These are phyloP conservation scores for Drosophila pseudotalamancana DNA, from an alignment of 2,888 invertebrate species.

Conservation along the genomic window DNA sequence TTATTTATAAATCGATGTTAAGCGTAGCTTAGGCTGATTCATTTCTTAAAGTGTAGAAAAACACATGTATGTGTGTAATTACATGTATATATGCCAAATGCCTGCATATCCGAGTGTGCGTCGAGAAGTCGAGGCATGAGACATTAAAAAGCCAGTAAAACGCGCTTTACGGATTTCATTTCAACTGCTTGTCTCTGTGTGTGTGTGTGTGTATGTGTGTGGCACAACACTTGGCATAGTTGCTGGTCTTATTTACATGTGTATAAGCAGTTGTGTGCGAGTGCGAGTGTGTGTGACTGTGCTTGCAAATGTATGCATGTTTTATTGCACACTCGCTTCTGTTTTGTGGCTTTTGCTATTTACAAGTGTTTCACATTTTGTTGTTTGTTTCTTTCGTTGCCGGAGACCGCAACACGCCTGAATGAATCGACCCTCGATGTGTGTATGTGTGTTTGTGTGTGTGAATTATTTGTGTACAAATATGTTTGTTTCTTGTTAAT, in stretches of 20 bases:
- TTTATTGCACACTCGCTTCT: slow-evolving; percentile 75
- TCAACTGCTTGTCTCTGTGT: slow-evolving; percentile 32
- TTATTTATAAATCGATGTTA: too few relatives aligned
- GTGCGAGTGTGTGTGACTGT: slow-evolving; percentile 31
- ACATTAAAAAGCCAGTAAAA: slow-evolving; percentile 79
- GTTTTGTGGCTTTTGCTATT: slow-evolving; percentile 74
- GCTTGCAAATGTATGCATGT: slow-evolving; percentile 73
- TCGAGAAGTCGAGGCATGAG: slow-evolving; percentile 53
- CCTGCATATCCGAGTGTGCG: slow-evolving; percentile 50
- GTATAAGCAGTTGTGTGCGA: slow-evolving; percentile 12
- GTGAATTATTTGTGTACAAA: slow-evolving; percentile 63
- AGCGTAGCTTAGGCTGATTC: not conserved
- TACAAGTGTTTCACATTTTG: slow-evolving; percentile 71
- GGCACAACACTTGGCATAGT: slow-evolving; percentile 66
- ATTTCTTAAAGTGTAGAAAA: slow-evolving; percentile 3
- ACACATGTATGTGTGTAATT: slow-evolving; percentile 18
- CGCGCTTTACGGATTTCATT: slow-evolving; percentile 79
- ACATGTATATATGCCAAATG: slow-evolving; percentile 38
- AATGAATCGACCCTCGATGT: slow-evolving; percentile 47
- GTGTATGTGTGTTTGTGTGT: slow-evolving; percentile 38
- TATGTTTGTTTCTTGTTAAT: slow-evolving; percentile 75
- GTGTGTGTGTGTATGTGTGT: slow-evolving; percentile 32
- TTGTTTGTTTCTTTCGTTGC: slow-evolving; percentile 41
- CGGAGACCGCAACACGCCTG: slow-evolving; percentile 49
- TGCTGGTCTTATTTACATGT: slow-evolving; percentile 46